Conservation (phyloP, 2,113 vertebrate species). For the Xiphophorus couchianus region DNA sequence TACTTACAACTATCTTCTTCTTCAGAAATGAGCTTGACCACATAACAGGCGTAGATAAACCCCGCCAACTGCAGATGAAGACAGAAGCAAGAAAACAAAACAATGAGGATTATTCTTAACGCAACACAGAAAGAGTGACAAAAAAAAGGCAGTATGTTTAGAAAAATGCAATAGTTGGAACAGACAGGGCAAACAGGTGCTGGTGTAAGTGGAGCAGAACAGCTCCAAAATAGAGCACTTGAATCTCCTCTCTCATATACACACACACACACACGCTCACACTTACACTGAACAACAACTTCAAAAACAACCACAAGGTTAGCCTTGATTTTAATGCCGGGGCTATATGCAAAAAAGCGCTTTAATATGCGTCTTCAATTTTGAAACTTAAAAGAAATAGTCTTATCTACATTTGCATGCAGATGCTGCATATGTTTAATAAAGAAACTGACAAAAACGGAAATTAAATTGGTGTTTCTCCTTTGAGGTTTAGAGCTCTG, state of each 20-base stretch:
- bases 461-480: constrained; percentile 23
- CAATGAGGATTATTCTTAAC: constrained; percentile 13
- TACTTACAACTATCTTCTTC: constrained; percentile 99
- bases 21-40: constrained; percentile 99
- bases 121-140: not conserved
- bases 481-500: constrained; percentile 10
- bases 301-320: constrained; percentile 25
- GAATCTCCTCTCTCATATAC: constrained; percentile 29
- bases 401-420: not conserved
- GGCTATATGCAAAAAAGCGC: constrained; percentile 7
- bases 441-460: constrained; percentile 24
- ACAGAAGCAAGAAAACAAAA: constrained; percentile 21
- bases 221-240: constrained; percentile 51
- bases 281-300: not conserved
- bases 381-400: not conserved
- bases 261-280: constrained; percentile 24
- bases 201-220: constrained; percentile 64
- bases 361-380: not conserved
- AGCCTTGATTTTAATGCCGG: constrained; percentile 17
- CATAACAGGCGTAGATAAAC: constrained; percentile 98
- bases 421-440: not conserved
- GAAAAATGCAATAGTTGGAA: constrained; percentile 22
- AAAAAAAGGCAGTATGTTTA: not conserved
- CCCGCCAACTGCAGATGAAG: constrained; percentile 90
- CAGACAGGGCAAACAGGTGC: constrained; percentile 55